Evolutionary conservation across 2,888 invertebrate species (phyloP), one percentile per base, ranked within the genome.

Genomic region (Agapostemon virescens): DNA sequence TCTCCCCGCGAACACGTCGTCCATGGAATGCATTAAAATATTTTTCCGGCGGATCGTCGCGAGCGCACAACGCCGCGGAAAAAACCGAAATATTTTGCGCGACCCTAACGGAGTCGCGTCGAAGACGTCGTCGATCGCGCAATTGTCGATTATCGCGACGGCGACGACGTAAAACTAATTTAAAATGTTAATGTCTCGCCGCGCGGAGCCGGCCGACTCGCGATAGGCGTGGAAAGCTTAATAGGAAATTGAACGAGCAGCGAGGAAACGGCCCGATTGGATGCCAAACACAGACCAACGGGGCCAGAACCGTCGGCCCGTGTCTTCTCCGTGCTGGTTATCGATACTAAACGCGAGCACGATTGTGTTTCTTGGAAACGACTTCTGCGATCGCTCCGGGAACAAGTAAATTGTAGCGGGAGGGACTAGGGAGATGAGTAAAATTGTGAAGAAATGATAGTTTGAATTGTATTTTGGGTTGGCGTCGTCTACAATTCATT

Each of bases 121-220:
- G 15, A 26, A 15, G 55, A 15, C n/a, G 23, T 52, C 4, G 23
- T 36, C 45, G 36, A 77, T 77, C 63, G 45, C 38, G 64, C 72
- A 61, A 61, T 33, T 33, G 61, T 61, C 20, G 64, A 64, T 64
- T 38, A 69, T 73, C 64, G 69, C 55, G 1, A n/a, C 49, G 49
- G 1, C 36, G 64, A 64, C 71, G 75, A 82, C 69, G 73, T 68
- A 72, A 74, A 80, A 82, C 80, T 82, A 82, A 82, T 82, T 76
- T 75, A 75, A 82, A 82, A 82, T 75, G 58, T 80, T 72, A 80
- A 75, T 69, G 33, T 64, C 67, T 61, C 67, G 61, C 40, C 33
- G 55, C 67, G 15, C 61, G 49, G 0, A 49, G 49, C n/a, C 49
- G 49, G 11, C 11, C 49, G n/a, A 49, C n/a, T 61, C 42, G 69